These are phyloP conservation scores for Alouatta palliata DNA, from an alignment of 2,113 vertebrate genomes.

Conservation along the genomic window DNA sequence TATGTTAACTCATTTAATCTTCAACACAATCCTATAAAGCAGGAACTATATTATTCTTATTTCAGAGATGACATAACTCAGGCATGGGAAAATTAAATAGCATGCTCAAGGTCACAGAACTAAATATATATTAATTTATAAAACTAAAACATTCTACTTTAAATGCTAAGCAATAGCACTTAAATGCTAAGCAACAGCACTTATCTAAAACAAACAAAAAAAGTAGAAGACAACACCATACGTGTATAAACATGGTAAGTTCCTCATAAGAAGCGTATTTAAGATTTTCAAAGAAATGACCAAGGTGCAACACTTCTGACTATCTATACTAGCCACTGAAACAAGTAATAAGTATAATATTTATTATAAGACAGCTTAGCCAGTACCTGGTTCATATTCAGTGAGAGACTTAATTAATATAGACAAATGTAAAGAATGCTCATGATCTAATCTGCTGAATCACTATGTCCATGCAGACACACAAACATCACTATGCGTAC, in stretches of 20 bases:
- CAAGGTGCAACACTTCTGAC: not conserved
- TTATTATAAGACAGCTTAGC: not conserved
- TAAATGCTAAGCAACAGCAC: not conserved
- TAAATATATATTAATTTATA: not conserved
- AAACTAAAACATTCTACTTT: not conserved
- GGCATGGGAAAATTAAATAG: not conserved
- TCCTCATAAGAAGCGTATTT: not conserved
- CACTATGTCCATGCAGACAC: not conserved
- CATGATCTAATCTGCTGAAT: not conserved
- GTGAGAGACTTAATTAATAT: not conserved
- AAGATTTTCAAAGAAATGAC: not conserved
- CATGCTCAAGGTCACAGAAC: not conserved
- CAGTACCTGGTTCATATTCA: not conserved
- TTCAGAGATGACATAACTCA: not conserved
- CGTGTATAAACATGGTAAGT: not conserved
- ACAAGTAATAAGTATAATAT: not conserved
- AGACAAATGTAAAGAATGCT: not conserved
- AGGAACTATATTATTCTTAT: not conserved
- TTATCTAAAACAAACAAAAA: not conserved
- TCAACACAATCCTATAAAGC: not conserved
- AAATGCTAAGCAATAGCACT: not conserved
- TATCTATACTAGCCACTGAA: not conserved
- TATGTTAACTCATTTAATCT: slow-evolving; percentile 10
- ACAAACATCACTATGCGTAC: not conserved
- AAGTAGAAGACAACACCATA: not conserved